phyloP scores from a whole-genome alignment of 2,888 invertebrate genomes.

The Tetramorium bicarinatum region DNA sequence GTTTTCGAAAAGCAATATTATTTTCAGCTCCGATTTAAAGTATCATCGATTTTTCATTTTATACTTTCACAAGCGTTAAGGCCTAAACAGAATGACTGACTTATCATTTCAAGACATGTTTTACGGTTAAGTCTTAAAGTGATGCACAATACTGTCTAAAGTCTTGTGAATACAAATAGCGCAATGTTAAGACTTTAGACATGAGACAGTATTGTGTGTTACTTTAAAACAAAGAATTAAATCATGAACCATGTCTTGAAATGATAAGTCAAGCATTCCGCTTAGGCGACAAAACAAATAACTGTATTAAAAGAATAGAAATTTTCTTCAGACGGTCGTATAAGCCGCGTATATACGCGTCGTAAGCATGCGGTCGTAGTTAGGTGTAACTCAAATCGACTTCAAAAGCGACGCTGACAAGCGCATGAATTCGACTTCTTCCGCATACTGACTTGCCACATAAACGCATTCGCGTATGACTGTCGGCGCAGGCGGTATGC shows the following conservation, averaged over 20 bases:
- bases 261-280: no score
- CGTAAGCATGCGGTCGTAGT: slow-evolving; percentile 52
- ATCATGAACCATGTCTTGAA: no score
- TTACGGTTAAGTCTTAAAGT: no score
- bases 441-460: slow-evolving; percentile 51
- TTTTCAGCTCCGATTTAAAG: slow-evolving; percentile 18
- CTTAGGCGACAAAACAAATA: neutral
- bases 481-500: slow-evolving; percentile 59
- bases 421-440: slow-evolving; percentile 66
- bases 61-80: neutral
- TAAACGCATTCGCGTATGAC: slow-evolving; percentile 44
- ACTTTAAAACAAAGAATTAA: no score
- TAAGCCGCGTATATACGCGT: neutral
- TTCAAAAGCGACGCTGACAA: slow-evolving; percentile 61
- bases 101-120: no score
- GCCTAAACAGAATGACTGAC: no score
- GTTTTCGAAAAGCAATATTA: slow-evolving; percentile 40
- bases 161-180: no score
- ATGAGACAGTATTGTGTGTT: no score
- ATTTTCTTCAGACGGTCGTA: slow-evolving; percentile 1
- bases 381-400: slow-evolving; percentile 60
- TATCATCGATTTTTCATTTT: neutral
- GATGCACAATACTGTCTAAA: no score
- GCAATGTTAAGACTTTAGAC: no score
- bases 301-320: slow-evolving; percentile 27